These are phyloP conservation scores for Apteryx owenii DNA, from an alignment of 2,113 vertebrate species.

Conservation along the genomic window DNA sequence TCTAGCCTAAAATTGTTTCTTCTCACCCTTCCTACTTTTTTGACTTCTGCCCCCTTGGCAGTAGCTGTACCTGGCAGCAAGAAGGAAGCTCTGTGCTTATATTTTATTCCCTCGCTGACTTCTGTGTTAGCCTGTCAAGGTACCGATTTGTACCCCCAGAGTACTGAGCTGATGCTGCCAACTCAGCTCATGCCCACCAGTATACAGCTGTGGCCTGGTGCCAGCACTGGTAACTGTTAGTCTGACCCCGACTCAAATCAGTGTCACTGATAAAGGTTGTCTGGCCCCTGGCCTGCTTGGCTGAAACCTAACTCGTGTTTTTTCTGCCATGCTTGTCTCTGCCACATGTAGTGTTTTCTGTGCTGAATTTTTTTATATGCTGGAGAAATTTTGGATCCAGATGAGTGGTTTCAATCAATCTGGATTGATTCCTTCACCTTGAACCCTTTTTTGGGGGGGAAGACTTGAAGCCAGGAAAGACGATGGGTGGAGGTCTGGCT, in stretches of 20 bases:
- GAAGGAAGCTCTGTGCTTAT: not conserved
- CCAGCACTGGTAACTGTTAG: rapidly evolving
- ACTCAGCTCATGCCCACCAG: not conserved
- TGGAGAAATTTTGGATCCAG: not conserved
- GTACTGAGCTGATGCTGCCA: not conserved
- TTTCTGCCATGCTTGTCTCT: not conserved
- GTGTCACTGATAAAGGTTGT: not conserved
- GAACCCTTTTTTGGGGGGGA: not conserved
- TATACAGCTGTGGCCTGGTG: not conserved
- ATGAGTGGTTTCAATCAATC: not conserved
- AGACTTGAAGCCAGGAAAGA: not conserved
- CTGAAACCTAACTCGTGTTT: not conserved
- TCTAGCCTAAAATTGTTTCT: not conserved
- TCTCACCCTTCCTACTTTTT: not conserved
- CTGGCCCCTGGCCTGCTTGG: too few species aligned
- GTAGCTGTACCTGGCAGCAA: not conserved
- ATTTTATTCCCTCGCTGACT: rapidly evolving
- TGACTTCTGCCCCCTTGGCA: not conserved
- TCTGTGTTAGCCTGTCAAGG: not conserved
- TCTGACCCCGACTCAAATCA: not conserved
- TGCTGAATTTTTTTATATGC: not conserved
- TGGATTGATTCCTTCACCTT: not conserved
- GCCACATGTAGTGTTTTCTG: not conserved
- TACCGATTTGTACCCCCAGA: not conserved
- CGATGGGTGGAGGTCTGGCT: not conserved